These are phyloP conservation scores for Pollenia griseotomentosa DNA, from an alignment of 2,888 invertebrate species.

Conservation along the genomic window DNA sequence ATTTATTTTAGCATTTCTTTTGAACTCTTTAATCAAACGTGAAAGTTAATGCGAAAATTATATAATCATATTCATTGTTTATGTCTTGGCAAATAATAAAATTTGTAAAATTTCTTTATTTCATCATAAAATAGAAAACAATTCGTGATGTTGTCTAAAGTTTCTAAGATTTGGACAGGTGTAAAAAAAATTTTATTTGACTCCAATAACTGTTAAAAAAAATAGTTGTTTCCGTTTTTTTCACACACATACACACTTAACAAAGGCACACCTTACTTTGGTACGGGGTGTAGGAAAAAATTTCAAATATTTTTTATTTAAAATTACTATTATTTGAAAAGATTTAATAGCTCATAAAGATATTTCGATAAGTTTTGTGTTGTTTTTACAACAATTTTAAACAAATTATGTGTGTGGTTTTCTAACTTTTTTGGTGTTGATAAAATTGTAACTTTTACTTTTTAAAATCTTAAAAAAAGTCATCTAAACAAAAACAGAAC, in stretches of 20 bases:
- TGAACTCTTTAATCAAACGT: neutral
- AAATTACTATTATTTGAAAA: slow-evolving; percentile 18
- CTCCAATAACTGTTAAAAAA: slow-evolving; percentile 12
- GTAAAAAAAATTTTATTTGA: slow-evolving; percentile 43
- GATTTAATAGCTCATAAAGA: slow-evolving; percentile 27
- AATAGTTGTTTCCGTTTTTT: slow-evolving; percentile 14
- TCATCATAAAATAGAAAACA: slow-evolving; percentile 21
- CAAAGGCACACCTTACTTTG: slow-evolving; percentile 57
- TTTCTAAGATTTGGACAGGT: slow-evolving; percentile 55
- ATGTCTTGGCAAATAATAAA: slow-evolving; percentile 9
- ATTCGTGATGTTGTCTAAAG: slow-evolving; percentile 45
- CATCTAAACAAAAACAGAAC: neutral
- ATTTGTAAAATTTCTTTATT: slow-evolving; percentile 26
- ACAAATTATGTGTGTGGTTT: slow-evolving; percentile 33
- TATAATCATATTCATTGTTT: slow-evolving; percentile 18
- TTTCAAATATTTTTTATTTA: slow-evolving; percentile 15
- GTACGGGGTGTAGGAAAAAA: neutral
- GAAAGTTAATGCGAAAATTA: slow-evolving; percentile 38
- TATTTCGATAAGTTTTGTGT: neutral
- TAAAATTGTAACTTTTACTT: slow-evolving; percentile 65
- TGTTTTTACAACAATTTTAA: slow-evolving; percentile 14
- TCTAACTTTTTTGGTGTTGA: slow-evolving; percentile 24
- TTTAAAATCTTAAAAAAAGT: slow-evolving; percentile 25
- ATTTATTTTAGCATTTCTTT: neutral
- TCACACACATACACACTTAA: neutral